phyloP scores from a whole-genome alignment of 2,113 vertebrate genomes.

The Gallinago jamesoni region DNA sequence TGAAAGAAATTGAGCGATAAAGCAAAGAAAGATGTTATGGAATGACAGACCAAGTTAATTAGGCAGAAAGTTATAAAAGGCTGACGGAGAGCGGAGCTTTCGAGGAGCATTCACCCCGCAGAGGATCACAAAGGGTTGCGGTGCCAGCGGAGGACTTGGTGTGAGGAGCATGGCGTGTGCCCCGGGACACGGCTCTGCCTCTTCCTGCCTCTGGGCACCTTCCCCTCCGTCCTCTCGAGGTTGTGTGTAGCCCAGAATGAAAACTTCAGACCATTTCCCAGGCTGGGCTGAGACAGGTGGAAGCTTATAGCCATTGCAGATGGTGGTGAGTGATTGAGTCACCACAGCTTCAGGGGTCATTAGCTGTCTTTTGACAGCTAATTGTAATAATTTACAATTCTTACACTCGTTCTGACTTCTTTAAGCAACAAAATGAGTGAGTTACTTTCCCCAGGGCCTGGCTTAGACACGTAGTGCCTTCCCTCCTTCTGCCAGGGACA shows the following conservation, averaged over 20 bases:
- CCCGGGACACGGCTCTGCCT: fast-evolving
- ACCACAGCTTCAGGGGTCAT: background rate
- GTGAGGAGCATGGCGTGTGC: fast-evolving
- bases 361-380: background rate
- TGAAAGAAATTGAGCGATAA: background rate
- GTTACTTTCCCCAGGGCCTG: background rate
- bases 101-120: background rate
- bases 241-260: background rate
- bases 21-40: background rate
- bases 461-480: fast-evolving
- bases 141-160: background rate
- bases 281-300: fast-evolving
- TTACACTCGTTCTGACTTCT: background rate
- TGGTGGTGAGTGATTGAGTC: background rate
- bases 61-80: background rate
- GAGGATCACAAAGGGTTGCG: fast-evolving
- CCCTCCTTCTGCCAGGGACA: background rate
- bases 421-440: background rate
- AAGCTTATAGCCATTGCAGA: fast-evolving
- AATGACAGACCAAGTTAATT: background rate
- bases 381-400: background rate
- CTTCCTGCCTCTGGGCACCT: fast-evolving
- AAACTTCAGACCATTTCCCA: fast-evolving
- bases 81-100: background rate
- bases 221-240: background rate